Evolutionary conservation across 2,113 vertebrate species (phyloP).

Genomic region (Triplophysa siluroides): DNA sequence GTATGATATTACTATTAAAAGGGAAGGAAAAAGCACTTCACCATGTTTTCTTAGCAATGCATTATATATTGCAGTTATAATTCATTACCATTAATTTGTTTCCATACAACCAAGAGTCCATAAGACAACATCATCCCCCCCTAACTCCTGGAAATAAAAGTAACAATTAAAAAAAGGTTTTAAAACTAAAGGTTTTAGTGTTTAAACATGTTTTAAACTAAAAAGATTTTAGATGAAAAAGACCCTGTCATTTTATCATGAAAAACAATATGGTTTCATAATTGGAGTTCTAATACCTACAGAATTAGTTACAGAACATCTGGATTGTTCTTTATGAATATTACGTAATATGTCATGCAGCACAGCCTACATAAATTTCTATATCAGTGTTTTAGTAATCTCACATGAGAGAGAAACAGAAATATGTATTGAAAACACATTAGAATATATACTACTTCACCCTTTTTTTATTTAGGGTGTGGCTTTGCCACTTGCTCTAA

Average conservation of each 20-base stretch:
- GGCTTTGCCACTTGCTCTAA: slow-evolving; percentile 63
- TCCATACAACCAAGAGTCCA: too few relatives aligned
- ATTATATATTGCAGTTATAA: not conserved
- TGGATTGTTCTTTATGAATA: not conserved
- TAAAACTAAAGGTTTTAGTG: too few relatives aligned
- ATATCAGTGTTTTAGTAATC: slow-evolving; percentile 20
- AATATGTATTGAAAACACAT: not conserved
- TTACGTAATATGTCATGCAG: slow-evolving; percentile 4
- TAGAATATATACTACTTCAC: not conserved
- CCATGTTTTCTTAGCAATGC: not conserved
- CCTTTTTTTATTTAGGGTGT: slow-evolving; percentile 59
- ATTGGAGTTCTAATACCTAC: not conserved
- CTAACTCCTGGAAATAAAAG: not conserved
- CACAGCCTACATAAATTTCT: not conserved
- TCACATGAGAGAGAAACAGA: not conserved
- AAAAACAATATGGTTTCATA: not conserved
- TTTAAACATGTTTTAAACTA: too few relatives aligned
- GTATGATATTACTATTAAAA: slow-evolving; percentile 61
- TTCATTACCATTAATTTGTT: too few relatives aligned
- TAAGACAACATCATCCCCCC: too few relatives aligned
- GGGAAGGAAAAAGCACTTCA: not conserved
- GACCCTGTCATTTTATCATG: not conserved
- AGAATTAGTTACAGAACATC: not conserved
- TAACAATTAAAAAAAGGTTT: not conserved
- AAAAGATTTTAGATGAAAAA: too few relatives aligned